Percentiles rank a stretch among this genome's conserved stretches.
phyloP scores from a whole-genome alignment of 2,797 vertebrate species.

The Falco novaeseelandiae region DNA sequence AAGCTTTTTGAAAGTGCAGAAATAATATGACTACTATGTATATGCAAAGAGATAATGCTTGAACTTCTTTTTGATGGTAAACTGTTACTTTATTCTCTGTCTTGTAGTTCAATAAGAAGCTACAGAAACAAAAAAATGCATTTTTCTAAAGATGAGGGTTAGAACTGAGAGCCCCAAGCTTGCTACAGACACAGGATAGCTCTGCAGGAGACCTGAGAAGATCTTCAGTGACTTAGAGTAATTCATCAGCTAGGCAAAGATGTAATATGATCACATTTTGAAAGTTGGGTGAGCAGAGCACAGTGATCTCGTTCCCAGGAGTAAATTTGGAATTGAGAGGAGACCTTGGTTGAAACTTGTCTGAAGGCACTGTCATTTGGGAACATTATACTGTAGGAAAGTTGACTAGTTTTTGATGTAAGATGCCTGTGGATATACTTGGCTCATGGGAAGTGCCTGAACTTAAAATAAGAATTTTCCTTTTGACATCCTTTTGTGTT shows the following conservation, averaged over 20 bases:
- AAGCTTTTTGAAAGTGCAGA: not conserved
- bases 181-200: not conserved
- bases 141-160: not conserved
- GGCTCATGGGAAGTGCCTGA: not conserved
- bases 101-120: not conserved
- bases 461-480: not conserved
- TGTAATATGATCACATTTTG: constrained; percentile 18
- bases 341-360: not conserved
- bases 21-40: not conserved
- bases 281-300: constrained; percentile 2
- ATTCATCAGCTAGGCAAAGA: not conserved
- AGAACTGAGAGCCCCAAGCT: not conserved
- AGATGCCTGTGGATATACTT: not conserved
- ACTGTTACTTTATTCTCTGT: not conserved
- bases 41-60: not conserved
- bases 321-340: not conserved
- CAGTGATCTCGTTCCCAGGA: not conserved
- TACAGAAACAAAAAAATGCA: not conserved
- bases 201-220: not conserved
- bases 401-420: not conserved
- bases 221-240: not conserved
- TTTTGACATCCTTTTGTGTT: not conserved
- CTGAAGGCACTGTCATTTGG: not conserved
- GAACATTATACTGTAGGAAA: not conserved
- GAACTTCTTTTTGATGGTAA: not conserved